These are phyloP conservation scores for Pycnomerus fuliginosus DNA, from an alignment of 2,888 invertebrate genomes.

Conservation along the genomic window DNA sequence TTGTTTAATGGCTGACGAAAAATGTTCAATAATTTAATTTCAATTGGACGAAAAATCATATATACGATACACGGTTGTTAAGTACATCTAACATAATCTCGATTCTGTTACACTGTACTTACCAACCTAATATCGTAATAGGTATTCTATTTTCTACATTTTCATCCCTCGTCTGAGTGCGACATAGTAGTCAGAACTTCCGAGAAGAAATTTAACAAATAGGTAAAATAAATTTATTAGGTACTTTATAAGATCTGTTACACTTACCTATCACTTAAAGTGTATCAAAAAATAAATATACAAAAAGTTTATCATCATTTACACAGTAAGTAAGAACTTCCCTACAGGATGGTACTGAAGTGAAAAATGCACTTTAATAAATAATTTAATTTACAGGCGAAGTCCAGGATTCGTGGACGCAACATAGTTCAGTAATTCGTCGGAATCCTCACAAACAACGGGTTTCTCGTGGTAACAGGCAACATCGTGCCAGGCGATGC, in stretches of 20 bases:
- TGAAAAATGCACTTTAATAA: conserved; percentile 15
- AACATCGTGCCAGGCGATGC: conserved; percentile 92
- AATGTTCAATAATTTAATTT: too few species aligned
- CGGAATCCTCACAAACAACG: conserved; percentile 86
- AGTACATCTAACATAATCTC: too few species aligned
- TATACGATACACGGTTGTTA: too few species aligned
- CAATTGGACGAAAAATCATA: too few species aligned
- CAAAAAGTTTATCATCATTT: conserved; percentile 16
- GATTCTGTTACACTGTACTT: too few species aligned
- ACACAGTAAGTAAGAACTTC: conserved; percentile 23
- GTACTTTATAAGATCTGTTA: conserved; percentile 30
- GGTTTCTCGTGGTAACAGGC: conserved; percentile 93
- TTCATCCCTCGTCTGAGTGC: background rate
- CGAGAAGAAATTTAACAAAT: conserved; percentile 1
- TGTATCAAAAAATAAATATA: conserved; percentile 33
- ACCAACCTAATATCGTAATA: background rate
- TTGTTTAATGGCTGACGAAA: too few species aligned
- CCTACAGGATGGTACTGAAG: conserved; percentile 11
- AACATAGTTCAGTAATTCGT: conserved; percentile 83
- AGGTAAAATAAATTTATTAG: conserved; percentile 34
- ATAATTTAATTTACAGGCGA: conserved; percentile 61
- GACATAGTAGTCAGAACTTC: background rate
- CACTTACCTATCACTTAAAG: conserved; percentile 13
- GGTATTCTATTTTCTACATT: background rate
- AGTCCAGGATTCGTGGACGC: conserved; percentile 81